Conservation (phyloP, 2,113 vertebrate species). For the Oreocharis arfaki region DNA sequence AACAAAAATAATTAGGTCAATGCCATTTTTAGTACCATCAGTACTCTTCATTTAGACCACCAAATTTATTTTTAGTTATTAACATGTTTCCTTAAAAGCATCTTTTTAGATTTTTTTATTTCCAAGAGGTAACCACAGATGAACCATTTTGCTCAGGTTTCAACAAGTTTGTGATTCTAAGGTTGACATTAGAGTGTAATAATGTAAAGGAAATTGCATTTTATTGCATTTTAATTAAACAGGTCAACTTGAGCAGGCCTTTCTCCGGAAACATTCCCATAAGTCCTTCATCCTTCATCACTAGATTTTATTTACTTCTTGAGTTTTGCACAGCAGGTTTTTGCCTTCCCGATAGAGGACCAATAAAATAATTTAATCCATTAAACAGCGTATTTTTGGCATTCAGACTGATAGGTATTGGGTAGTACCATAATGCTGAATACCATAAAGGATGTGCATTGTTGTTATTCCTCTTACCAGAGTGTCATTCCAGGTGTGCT, state of each 20-base stretch:
- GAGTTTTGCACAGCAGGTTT: background rate
- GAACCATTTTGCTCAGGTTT: background rate
- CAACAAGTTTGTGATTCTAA: background rate
- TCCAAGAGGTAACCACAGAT: background rate
- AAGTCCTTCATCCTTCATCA: background rate
- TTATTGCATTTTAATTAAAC: constrained; percentile 20
- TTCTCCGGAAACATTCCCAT: background rate
- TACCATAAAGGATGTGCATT: background rate
- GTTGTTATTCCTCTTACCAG: background rate
- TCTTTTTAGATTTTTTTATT: background rate
- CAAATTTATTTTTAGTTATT: background rate
- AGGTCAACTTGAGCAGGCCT: background rate
- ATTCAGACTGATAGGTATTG: background rate
- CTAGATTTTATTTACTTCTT: background rate
- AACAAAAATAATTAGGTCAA: constrained; percentile 9
- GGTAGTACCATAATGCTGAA: background rate
- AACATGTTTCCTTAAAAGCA: background rate
- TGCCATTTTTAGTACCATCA: background rate
- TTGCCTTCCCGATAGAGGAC: background rate
- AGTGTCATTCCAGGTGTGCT: background rate
- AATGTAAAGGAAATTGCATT: background rate
- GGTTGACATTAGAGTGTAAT: background rate
- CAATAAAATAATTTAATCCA: background rate
- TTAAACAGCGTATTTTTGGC: background rate
- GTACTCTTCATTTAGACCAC: background rate